Evolutionary conservation across 2,797 vertebrate species (phyloP).

Genomic region (Salmo trutta): DNA sequence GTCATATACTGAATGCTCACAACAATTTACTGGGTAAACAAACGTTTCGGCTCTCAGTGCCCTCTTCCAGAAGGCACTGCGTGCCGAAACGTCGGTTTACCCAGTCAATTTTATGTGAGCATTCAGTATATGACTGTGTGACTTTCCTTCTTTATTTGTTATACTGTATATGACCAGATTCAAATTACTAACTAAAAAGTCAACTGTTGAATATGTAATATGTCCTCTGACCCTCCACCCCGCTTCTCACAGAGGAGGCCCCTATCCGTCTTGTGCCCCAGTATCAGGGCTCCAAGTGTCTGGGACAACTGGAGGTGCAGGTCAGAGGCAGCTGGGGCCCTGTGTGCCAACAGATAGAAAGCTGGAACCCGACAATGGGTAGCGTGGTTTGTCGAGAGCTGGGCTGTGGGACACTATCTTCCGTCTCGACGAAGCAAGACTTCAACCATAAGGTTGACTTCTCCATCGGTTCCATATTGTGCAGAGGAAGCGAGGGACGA

Average conservation of each 20-base stretch:
- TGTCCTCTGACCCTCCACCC: neutral
- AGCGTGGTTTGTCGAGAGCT: slow-evolving; percentile 37
- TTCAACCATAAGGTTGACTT: too few species aligned
- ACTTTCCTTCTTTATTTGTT: too few species aligned
- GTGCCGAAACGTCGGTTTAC: too few species aligned
- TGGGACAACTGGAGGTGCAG: slow-evolving; percentile 30
- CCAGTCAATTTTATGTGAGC: too few species aligned
- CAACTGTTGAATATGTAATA: neutral
- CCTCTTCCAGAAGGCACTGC: too few species aligned
- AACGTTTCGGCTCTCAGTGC: neutral
- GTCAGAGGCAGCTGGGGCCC: neutral
- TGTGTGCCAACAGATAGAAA: neutral
- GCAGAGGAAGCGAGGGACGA: slow-evolving; percentile 41
- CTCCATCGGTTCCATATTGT: slow-evolving; percentile 24
- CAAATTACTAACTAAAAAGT: neutral
- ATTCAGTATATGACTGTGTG: too few species aligned
- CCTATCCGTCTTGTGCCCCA: slow-evolving; percentile 23
- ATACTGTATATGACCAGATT: neutral
- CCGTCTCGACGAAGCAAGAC: too few species aligned
- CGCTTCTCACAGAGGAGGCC: slow-evolving; percentile 34
- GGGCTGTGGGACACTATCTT: slow-evolving; percentile 32
- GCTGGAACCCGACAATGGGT: slow-evolving; percentile 3
- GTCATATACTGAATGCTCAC: too few species aligned
- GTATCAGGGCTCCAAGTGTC: slow-evolving; percentile 10
- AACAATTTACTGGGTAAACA: neutral